Conservation (phyloP, 1,140 invertebrate species). For the Hypsibius dujardini region DNA sequence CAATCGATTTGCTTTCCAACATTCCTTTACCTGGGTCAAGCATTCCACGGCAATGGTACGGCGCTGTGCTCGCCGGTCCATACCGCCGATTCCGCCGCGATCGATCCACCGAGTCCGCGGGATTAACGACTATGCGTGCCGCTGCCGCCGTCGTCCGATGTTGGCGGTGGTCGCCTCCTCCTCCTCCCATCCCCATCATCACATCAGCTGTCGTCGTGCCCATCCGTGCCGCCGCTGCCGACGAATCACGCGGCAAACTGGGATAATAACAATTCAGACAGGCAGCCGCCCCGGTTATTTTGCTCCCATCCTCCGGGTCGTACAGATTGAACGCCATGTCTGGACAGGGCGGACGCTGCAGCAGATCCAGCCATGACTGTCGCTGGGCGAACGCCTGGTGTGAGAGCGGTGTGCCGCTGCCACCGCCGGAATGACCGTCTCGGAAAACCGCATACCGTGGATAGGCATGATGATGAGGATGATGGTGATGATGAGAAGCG, state of each 20-base stretch:
- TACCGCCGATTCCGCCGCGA: too few relatives aligned
- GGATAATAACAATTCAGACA: conserved; percentile 11
- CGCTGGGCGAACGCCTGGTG: neutral
- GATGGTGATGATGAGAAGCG: neutral
- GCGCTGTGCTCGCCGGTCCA: too few relatives aligned
- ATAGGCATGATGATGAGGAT: neutral
- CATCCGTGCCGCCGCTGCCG: too few relatives aligned
- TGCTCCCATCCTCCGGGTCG: neutral
- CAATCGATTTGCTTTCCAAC: too few relatives aligned
- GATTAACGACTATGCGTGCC: too few relatives aligned
- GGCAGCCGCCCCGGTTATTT: neutral
- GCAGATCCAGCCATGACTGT: conserved; percentile 11
- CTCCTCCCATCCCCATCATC: too few relatives aligned
- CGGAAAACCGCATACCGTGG: neutral
- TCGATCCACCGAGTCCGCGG: too few relatives aligned
- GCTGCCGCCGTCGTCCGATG: too few relatives aligned
- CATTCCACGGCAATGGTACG: too few relatives aligned
- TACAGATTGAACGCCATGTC: conserved; percentile 3
- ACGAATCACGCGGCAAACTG: conserved; percentile 11
- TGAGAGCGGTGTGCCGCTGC: neutral
- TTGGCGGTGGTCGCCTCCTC: too few relatives aligned
- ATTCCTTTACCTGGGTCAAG: too few relatives aligned
- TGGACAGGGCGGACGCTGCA: conserved; percentile 3
- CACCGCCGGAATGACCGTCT: neutral
- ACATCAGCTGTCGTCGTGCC: too few relatives aligned